These are phyloP conservation scores for Alligator mississippiensis DNA, from an alignment of 2,113 vertebrate species.

Conservation along the genomic window DNA sequence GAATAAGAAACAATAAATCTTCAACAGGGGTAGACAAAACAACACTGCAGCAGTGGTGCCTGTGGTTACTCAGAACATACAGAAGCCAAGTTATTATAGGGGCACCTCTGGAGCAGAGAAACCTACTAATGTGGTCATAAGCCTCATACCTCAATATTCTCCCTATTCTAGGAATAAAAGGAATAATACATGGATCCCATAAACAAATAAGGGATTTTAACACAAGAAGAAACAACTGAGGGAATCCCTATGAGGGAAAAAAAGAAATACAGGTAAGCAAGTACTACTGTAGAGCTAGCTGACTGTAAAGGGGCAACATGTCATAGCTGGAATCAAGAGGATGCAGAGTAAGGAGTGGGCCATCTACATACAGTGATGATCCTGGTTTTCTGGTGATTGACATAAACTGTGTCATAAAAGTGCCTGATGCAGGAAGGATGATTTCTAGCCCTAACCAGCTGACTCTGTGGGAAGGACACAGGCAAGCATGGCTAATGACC, in stretches of 20 bases:
- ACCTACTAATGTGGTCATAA: not conserved
- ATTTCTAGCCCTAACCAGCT: not conserved
- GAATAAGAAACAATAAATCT: not conserved
- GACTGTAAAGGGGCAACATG: not conserved
- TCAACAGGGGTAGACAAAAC: not conserved
- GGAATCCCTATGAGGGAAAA: not conserved
- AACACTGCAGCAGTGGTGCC: not conserved
- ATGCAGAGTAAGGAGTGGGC: accelerated
- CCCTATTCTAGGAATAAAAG: not conserved
- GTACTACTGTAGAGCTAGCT: not conserved
- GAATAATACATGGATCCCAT: not conserved
- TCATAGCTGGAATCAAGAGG: not conserved
- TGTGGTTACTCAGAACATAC: not conserved
- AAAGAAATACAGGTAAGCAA: not conserved
- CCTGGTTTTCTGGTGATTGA: not conserved
- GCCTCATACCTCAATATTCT: not conserved
- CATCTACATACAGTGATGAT: accelerated
- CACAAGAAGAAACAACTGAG: accelerated
- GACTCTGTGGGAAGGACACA: not conserved
- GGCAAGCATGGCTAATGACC: not conserved
- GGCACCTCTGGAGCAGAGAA: not conserved
- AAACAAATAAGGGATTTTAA: not conserved
- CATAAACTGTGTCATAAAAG: not conserved
- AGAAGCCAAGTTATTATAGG: accelerated
- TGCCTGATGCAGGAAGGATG: not conserved